Conservation (phyloP, 92 coral and sea anemone genomes). For the Zoanthus sansibaricus region DNA sequence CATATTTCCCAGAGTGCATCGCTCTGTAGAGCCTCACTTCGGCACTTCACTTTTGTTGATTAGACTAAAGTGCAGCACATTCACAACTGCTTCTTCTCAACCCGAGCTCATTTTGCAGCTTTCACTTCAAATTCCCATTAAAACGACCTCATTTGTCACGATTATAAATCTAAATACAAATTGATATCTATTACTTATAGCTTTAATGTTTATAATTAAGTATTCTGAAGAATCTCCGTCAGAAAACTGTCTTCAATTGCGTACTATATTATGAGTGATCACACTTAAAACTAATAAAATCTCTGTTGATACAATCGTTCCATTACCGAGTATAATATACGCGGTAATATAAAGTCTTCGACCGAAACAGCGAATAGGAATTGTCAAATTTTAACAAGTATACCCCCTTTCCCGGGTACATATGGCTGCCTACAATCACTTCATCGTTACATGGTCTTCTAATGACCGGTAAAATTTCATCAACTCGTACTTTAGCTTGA, state of each 20-base stretch:
- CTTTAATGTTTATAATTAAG: not conserved
- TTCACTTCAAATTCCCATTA: not conserved
- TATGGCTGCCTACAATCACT: constrained; percentile 97
- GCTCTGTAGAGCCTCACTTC: too few relatives aligned
- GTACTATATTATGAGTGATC: not conserved
- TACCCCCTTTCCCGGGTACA: constrained; percentile 98
- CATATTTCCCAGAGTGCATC: too few relatives aligned
- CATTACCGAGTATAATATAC: constrained; percentile 95
- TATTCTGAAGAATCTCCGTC: not conserved
- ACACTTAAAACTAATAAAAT: not conserved
- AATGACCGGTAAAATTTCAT: constrained; percentile 95
- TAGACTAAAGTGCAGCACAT: not conserved
- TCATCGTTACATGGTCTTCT: constrained; percentile 98
- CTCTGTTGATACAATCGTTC: not conserved
- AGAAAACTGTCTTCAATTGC: not conserved
- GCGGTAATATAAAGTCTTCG: constrained; percentile 96
- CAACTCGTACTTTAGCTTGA: constrained; percentile 71
- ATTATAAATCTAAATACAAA: not conserved
- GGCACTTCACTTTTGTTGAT: too few relatives aligned
- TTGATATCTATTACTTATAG: not conserved
- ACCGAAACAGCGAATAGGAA: constrained; percentile 95
- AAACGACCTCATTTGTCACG: not conserved
- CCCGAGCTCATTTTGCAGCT: not conserved
- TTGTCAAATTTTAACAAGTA: constrained; percentile 97
- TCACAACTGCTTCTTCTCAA: not conserved